These are phyloP conservation scores for Stylophora pistillata DNA, from an alignment of 64 coral and sea anemone genomes.

Conservation along the genomic window DNA sequence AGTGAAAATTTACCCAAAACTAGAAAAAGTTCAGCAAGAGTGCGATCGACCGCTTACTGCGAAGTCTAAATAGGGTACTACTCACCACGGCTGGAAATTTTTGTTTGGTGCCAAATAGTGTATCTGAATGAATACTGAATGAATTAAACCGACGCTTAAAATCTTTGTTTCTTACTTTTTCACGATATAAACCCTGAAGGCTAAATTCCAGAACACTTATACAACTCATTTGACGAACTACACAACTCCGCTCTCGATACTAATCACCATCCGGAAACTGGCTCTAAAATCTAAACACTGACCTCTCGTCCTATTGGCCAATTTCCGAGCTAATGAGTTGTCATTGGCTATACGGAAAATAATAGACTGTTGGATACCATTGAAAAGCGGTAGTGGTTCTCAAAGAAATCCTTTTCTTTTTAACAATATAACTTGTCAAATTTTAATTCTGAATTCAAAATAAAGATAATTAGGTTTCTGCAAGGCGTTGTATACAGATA, in stretches of 20 bases:
- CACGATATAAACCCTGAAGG: neutral
- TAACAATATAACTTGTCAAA: slow-evolving; percentile 24
- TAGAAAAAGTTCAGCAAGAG: neutral
- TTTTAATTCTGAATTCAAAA: slow-evolving; percentile 36
- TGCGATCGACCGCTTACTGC: neutral
- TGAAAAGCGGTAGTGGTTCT: slow-evolving; percentile 5
- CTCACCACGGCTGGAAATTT: neutral
- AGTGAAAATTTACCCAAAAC: neutral
- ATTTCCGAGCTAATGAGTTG: neutral
- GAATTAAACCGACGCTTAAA: neutral
- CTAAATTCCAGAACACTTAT: slow-evolving; percentile 18
- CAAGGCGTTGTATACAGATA: neutral
- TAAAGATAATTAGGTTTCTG: slow-evolving; percentile 1
- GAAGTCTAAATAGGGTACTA: neutral
- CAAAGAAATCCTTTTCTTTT: neutral
- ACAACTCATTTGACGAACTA: neutral
- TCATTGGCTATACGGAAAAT: slow-evolving; percentile 27
- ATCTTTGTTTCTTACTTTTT: no score
- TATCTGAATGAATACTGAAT: neutral
- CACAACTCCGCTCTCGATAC: neutral
- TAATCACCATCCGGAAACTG: neutral
- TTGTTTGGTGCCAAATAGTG: neutral
- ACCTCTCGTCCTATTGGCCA: neutral
- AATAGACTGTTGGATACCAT: neutral
- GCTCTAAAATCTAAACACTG: neutral